phyloP scores from a whole-genome alignment of 2,888 invertebrate species.

The Cephus pygmeus region DNA sequence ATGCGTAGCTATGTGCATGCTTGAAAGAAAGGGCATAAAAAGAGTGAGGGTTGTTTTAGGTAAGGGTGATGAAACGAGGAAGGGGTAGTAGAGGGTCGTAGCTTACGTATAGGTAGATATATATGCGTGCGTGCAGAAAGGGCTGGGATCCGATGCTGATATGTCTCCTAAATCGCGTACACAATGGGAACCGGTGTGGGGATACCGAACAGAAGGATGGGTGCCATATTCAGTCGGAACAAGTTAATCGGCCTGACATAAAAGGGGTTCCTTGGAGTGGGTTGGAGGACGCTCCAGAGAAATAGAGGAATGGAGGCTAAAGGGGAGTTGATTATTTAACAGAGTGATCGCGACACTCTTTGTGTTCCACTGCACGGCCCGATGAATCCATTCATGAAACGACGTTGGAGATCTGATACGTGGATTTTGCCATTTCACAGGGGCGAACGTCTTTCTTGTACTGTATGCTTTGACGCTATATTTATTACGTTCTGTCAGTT shows the following conservation, averaged over 20 bases:
- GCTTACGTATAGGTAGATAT: not conserved
- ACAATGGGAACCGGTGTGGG: conserved; percentile 3
- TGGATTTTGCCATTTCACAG: conserved; percentile 1
- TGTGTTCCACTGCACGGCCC: conserved; percentile 17
- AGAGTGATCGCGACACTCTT: conserved; percentile 18
- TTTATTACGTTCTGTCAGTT: not conserved
- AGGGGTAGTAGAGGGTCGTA: not conserved
- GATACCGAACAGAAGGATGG: conserved; percentile 17
- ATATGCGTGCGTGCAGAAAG: not conserved
- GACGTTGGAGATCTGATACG: conserved; percentile 15
- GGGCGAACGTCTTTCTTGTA: not conserved
- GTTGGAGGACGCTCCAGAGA: not conserved
- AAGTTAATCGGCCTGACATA: conserved; percentile 22
- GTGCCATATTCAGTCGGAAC: conserved; percentile 23
- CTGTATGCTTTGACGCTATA: not conserved
- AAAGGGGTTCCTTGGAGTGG: conserved; percentile 11
- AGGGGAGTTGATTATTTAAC: conserved; percentile 22
- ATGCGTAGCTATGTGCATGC: not conserved
- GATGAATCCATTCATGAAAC: conserved; percentile 16
- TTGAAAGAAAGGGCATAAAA: not conserved
- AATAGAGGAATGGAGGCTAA: not conserved
- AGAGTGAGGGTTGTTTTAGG: not conserved
- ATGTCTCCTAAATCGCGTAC: conserved; percentile 21
- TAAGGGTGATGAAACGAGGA: not conserved
- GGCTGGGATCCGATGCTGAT: conserved; percentile 13